Percentiles rank a stretch among this genome's conserved stretches.
These are phyloP conservation scores for Lycopodina hypogea DNA, from an alignment of 37 sponge, comb jelly and placozoan genomes.

Conservation along the genomic window DNA sequence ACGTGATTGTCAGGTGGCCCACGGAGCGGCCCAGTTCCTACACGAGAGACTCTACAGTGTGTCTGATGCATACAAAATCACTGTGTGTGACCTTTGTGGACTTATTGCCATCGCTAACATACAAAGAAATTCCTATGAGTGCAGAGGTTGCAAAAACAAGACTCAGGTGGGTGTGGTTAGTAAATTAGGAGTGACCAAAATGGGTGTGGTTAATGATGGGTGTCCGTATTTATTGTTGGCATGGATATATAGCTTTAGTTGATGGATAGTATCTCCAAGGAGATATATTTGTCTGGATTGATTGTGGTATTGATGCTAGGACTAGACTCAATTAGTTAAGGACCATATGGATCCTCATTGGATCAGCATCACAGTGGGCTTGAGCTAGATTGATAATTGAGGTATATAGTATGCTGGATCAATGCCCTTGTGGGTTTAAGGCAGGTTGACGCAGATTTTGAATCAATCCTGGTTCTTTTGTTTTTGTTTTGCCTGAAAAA, in stretches of 20 bases:
- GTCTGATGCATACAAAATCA: constrained; percentile 93
- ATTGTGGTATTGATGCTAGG: no score
- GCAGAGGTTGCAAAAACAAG: constrained; percentile 97
- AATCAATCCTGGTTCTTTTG: not conserved
- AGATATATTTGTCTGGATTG: no score
- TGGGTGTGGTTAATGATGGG: not conserved
- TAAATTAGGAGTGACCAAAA: not conserved
- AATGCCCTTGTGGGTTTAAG: no score
- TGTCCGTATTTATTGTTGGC: no score
- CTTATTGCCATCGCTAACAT: constrained; percentile 97
- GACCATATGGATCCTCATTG: no score
- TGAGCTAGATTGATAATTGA: no score
- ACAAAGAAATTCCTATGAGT: constrained; percentile 89
- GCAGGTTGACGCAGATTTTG: no score
- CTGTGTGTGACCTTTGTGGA: constrained; percentile 97
- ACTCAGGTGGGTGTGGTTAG: constrained; percentile 65
- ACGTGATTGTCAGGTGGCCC: constrained; percentile 98
- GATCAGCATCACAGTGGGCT: no score
- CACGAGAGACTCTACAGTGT: constrained; percentile 92
- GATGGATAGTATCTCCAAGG: no score
- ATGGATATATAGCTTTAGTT: not conserved
- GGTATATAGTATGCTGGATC: no score
- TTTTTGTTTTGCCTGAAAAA: not conserved
- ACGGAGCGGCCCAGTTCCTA: constrained; percentile 98
- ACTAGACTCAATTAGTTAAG: no score